Base-by-base conservation (phyloP, 2,113 vertebrate species). In the Ctenomys sociabilis region DNA sequence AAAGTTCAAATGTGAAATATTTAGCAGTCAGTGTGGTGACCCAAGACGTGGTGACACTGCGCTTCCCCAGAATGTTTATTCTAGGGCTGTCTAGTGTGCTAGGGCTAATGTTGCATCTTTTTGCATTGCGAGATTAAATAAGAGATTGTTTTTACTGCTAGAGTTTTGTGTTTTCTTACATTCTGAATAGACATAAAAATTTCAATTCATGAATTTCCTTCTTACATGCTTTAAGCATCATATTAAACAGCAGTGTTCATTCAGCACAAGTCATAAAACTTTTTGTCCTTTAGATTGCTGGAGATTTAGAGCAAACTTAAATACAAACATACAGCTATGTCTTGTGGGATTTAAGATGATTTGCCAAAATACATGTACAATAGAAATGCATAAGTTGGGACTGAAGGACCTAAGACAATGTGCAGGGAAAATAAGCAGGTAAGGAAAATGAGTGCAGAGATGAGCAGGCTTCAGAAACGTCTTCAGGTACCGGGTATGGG, bases 1-100 rank as follows among this genome's bases (percentile, higher is more conserved):
- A 66, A 85, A 61, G 68, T 85, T 80, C 37, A 93, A 54, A 59
- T n/a, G 4, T 70, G 61, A 89, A 86, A 86, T 93, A 93, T 85
- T 89, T 72, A 91, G 59, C 37, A 21, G 66, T 96, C 45, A 89
- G 28, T 92, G 64, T 5, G 37, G 45, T 70, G 61, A 28, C 63
- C 19, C 43, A 54, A 91, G 85, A 89, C 7, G 24, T 11, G 35
- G 35, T 21, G 52, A 85, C 14, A 9, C 21, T 64, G n/a, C 21
- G 49, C 13, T 35, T 72, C 12, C 61, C 49, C 19, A 16, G 85
- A 54, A 64, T 64, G 43, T 89, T 78, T 94, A 63, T 32, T 24
- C 24, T 24, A 82, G 35, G 43, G 64, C 40, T 35, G 32, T 54
- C 45, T 32, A 1, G 52, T 68, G 21, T 14, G 24, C 12, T 30